Evolutionary conservation across 2,113 vertebrate species (phyloP).

Genomic region (Herpailurus yagouaroundi): DNA sequence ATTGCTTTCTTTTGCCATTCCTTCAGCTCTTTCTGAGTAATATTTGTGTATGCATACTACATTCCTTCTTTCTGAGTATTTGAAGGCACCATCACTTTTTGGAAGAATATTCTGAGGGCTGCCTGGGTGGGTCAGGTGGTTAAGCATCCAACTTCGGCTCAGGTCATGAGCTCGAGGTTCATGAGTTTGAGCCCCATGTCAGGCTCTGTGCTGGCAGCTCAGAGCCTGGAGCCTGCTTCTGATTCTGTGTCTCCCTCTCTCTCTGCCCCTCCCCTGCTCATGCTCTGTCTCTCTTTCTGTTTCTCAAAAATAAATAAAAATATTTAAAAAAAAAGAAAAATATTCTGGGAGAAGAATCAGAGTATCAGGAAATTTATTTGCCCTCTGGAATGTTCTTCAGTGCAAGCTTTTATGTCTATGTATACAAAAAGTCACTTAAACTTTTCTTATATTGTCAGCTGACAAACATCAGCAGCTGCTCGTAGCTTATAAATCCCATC

Average conservation of each 20-base stretch:
- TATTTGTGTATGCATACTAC: background rate
- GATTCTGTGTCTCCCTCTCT: no score
- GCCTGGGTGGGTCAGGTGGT: no score
- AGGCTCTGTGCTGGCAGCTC: no score
- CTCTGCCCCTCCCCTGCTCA: no score
- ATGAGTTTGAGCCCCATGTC: no score
- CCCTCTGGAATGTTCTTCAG: background rate
- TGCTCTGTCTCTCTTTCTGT: no score
- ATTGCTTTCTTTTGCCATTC: background rate
- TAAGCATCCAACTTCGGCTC: no score
- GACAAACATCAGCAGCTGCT: background rate
- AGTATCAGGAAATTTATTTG: background rate
- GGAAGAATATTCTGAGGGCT: background rate
- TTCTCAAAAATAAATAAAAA: no score
- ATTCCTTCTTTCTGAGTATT: background rate
- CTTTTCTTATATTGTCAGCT: background rate
- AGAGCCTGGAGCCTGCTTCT: no score
- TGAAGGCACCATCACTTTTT: background rate
- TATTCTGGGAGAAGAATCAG: background rate
- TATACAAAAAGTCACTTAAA: background rate
- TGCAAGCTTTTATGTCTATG: background rate
- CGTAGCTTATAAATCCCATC: background rate
- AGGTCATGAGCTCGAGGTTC: no score
- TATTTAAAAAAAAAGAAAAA: background rate
- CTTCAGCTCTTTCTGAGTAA: background rate